phyloP scores from a whole-genome alignment of 2,888 invertebrate species.

The Sminthurides aquaticus region DNA sequence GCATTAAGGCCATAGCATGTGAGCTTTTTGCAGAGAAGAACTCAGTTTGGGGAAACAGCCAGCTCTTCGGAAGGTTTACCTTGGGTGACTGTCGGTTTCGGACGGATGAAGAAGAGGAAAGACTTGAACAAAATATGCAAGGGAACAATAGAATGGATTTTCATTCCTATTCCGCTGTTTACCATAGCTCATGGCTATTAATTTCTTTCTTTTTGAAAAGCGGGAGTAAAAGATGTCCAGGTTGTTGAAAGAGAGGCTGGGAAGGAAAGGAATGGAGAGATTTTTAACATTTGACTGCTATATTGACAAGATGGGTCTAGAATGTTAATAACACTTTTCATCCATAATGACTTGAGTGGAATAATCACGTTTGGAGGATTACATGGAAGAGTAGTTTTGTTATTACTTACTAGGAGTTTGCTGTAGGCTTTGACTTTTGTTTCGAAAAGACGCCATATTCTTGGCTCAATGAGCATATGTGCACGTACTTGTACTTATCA shows the following conservation, averaged over 20 bases:
- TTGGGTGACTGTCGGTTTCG: too few species aligned
- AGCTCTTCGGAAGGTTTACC: too few species aligned
- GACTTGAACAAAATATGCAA: too few species aligned
- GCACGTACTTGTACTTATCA: too few species aligned
- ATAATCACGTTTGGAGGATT: slow-evolving; percentile 41
- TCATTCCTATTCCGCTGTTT: slow-evolving; percentile 34
- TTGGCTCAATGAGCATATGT: too few species aligned
- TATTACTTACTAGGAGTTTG: too few species aligned
- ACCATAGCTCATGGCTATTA: slow-evolving; percentile 44
- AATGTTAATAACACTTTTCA: slow-evolving; percentile 41
- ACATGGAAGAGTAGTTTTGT: too few species aligned
- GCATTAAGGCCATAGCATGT: too few species aligned
- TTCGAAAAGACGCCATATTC: too few species aligned
- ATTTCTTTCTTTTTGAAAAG: slow-evolving; percentile 44
- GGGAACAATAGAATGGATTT: too few species aligned
- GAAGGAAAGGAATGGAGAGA: slow-evolving; percentile 39
- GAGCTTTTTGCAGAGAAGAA: neutral
- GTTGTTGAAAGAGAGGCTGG: neutral
- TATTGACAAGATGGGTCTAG: slow-evolving; percentile 39
- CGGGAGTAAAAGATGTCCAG: slow-evolving; percentile 41
- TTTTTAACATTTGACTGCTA: slow-evolving; percentile 36
- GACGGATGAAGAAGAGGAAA: neutral
- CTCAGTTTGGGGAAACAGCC: neutral
- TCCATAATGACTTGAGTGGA: slow-evolving; percentile 34
- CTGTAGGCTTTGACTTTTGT: too few species aligned